phyloP scores from a whole-genome alignment of 2,797 vertebrate species.

The Onychomys arenicola region DNA sequence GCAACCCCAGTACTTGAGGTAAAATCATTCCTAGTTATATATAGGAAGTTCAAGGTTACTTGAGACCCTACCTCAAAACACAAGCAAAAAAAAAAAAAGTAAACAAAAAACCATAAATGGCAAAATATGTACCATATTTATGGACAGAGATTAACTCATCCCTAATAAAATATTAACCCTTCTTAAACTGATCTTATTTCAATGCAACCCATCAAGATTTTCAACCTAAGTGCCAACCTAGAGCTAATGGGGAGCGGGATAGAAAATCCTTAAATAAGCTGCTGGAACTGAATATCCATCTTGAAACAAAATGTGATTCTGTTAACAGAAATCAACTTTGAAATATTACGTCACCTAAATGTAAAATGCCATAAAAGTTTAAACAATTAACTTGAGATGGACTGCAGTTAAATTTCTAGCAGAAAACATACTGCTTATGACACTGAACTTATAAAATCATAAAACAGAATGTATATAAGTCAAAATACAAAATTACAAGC shows the following conservation, averaged over 20 bases:
- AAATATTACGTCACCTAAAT: conserved; percentile 2
- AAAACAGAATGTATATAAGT: background rate
- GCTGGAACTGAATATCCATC: background rate
- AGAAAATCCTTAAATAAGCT: conserved; percentile 38
- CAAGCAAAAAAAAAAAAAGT: background rate
- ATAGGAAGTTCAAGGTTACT: background rate
- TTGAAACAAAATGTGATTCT: conserved; percentile 44
- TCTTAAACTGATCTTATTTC: background rate
- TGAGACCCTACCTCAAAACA: background rate
- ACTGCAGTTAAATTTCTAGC: background rate
- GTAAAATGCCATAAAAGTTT: background rate
- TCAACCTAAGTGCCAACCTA: conserved; percentile 4
- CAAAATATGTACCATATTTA: background rate
- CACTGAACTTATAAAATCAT: conserved; percentile 18
- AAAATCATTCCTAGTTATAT: background rate
- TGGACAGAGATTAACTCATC: background rate
- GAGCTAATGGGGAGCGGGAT: background rate
- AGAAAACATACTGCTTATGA: conserved; percentile 29
- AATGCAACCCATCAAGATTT: background rate
- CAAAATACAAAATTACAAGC: background rate
- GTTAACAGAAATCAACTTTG: conserved; percentile 20
- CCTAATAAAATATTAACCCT: background rate
- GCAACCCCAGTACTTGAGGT: background rate
- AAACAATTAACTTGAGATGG: background rate
- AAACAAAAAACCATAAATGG: background rate